Percentiles rank a stretch among this genome's conserved stretches.
These are phyloP conservation scores for Mixornis gularis DNA, from an alignment of 2,113 vertebrate genomes.

Conservation along the genomic window DNA sequence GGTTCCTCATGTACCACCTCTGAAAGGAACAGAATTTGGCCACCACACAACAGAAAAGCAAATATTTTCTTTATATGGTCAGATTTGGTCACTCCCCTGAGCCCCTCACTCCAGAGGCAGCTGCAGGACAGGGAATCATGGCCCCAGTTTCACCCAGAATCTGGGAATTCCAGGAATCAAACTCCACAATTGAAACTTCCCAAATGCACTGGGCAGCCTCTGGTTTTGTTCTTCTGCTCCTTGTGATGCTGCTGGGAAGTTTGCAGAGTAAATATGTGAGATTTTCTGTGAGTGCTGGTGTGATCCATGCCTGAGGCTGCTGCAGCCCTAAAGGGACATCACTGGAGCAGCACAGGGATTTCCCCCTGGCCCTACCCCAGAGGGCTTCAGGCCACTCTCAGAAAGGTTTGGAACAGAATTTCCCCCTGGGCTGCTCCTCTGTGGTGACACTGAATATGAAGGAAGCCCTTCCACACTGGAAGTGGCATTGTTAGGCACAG, in stretches of 20 bases:
- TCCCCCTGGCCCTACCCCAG: background rate
- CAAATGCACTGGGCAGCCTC: background rate
- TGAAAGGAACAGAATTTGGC: background rate
- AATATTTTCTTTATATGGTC: background rate
- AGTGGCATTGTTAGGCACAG: background rate
- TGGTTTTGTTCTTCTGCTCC: background rate
- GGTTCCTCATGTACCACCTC: background rate
- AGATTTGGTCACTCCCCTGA: background rate
- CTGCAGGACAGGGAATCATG: background rate
- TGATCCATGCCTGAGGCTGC: background rate
- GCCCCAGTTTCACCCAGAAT: background rate
- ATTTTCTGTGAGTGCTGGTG: background rate
- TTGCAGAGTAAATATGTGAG: background rate
- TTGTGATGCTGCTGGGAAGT: background rate
- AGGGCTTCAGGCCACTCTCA: background rate
- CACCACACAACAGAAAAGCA: background rate
- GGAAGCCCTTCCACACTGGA: background rate
- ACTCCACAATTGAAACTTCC: background rate
- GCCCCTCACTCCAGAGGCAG: background rate
- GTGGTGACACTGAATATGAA: background rate
- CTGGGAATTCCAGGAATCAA: background rate
- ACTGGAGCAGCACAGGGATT: background rate
- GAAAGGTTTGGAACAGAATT: background rate
- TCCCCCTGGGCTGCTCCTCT: background rate
- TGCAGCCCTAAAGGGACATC: background rate